Evolutionary conservation across 2,888 invertebrate species (phyloP).

Genomic region (Piscicola geometra): DNA sequence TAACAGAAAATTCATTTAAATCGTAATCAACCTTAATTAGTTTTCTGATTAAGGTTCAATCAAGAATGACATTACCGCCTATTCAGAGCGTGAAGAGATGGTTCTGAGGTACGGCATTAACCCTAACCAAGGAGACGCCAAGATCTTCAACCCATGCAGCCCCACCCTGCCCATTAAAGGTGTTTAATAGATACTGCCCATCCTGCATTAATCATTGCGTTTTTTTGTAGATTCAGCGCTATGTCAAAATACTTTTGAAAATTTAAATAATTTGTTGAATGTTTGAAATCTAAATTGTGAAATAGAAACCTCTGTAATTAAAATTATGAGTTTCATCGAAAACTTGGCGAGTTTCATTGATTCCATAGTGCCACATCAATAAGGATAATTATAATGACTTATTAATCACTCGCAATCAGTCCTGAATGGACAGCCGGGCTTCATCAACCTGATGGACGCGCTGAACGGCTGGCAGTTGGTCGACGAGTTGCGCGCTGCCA

Average conservation of each 20-base stretch:
- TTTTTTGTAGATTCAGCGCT: too few relatives aligned
- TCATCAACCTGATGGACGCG: constrained; percentile 93
- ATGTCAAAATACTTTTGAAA: too few relatives aligned
- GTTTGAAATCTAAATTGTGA: too few relatives aligned
- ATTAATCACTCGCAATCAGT: constrained; percentile 58
- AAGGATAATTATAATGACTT: too few relatives aligned
- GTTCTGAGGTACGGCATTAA: constrained; percentile 81
- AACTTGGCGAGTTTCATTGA: not conserved
- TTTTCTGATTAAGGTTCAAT: constrained; percentile 69
- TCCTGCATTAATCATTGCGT: too few relatives aligned
- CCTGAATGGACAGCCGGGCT: constrained; percentile 90
- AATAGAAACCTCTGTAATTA: too few relatives aligned
- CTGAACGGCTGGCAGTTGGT: constrained; percentile 96
- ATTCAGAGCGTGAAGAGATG: constrained; percentile 90
- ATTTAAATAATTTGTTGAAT: too few relatives aligned
- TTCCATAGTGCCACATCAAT: constrained; percentile 4
- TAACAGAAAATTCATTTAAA: not conserved
- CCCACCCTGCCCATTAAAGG: constrained; percentile 73
- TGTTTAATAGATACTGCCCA: too few relatives aligned
- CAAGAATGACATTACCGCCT: constrained; percentile 90
- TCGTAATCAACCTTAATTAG: too few relatives aligned
- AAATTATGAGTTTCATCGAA: too few relatives aligned
- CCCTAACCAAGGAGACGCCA: constrained; percentile 94
- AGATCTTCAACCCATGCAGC: constrained; percentile 72
- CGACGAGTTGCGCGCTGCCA: constrained; percentile 72